Conservation (phyloP, 2,113 vertebrate species). For the Cygnus buccinator region DNA sequence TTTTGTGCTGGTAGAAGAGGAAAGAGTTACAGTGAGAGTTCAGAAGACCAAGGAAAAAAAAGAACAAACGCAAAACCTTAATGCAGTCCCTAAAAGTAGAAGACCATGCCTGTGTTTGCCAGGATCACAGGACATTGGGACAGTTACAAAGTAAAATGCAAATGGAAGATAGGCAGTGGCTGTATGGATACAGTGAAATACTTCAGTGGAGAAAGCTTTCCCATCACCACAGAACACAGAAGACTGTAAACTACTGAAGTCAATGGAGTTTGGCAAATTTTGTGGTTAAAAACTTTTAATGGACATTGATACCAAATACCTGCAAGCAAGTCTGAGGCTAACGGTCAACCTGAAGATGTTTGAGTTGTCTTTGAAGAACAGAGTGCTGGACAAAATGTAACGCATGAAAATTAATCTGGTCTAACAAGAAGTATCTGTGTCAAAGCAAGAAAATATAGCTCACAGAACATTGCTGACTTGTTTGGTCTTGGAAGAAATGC, state of each 20-base stretch:
- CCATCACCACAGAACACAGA: not conserved
- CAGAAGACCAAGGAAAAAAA: not conserved
- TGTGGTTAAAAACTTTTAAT: not conserved
- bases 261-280: not conserved
- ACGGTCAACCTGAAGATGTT: not conserved
- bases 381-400: not conserved
- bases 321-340: not conserved
- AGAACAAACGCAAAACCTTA: not conserved
- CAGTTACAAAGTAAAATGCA: not conserved
- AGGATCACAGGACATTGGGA: not conserved
- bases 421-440: not conserved
- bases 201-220: not conserved
- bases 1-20: not conserved
- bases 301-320: not conserved
- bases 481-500: not conserved
- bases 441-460: not conserved
- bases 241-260: not conserved
- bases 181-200: not conserved
- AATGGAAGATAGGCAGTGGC: not conserved
- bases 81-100: not conserved
- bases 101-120: not conserved
- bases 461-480: not conserved
- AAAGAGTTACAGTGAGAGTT: not conserved
- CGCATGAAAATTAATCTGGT: not conserved
- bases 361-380: not conserved